These are phyloP conservation scores for Crossocerus cetratus DNA, from an alignment of 2,888 invertebrate species.

Conservation along the genomic window DNA sequence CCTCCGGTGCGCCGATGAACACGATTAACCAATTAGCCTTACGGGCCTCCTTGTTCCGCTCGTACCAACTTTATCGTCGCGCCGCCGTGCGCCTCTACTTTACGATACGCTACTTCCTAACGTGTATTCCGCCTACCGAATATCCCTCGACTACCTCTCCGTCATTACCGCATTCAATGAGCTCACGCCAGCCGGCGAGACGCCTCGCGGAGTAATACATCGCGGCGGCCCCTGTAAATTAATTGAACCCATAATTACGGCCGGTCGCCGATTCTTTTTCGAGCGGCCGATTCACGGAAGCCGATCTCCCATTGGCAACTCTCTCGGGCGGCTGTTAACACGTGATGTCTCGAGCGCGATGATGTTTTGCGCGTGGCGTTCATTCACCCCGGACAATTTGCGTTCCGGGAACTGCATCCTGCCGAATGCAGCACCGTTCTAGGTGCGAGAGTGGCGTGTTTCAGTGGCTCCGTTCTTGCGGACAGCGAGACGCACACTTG, in stretches of 20 bases:
- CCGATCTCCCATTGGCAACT: not conserved
- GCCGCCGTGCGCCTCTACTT: constrained; percentile 13
- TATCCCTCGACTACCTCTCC: not conserved
- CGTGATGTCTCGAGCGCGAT: constrained; percentile 4
- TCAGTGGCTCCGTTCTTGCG: constrained; percentile 20
- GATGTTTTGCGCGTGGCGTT: constrained; percentile 16
- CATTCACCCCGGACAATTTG: constrained; percentile 42
- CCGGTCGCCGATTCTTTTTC: not conserved
- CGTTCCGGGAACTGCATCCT: constrained; percentile 42
- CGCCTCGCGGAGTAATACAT: not conserved
- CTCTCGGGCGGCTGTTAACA: not conserved
- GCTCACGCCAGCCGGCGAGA: not conserved
- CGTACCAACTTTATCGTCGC: constrained; percentile 37
- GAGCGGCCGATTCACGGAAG: not conserved
- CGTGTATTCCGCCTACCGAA: not conserved
- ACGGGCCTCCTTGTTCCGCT: constrained; percentile 43
- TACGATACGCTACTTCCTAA: constrained; percentile 38
- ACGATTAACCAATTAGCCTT: constrained; percentile 61
- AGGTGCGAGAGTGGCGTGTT: constrained; percentile 8
- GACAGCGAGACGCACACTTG: not conserved
- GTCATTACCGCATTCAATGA: not conserved
- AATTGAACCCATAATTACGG: not conserved
- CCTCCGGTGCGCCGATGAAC: constrained; percentile 48
- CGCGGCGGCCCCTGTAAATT: not conserved
- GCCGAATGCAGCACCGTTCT: constrained; percentile 22